Base-by-base conservation (phyloP, 1,140 invertebrate genomes). In the Drosophila jambulina region DNA sequence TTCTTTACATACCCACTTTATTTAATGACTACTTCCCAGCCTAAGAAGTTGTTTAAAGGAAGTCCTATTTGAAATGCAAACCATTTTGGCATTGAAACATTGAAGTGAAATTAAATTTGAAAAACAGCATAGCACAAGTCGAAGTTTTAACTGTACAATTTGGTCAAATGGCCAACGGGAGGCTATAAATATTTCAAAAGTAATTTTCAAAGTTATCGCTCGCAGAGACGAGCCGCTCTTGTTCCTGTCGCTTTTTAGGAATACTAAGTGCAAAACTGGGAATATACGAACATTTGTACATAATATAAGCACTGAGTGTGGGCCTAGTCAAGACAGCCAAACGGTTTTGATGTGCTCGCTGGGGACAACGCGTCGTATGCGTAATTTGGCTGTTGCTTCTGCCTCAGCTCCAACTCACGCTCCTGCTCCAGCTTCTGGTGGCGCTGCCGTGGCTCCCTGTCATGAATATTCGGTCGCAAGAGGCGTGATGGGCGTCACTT, bases 151-250 rank as follows among this genome's bases (percentile, higher is more conserved):
- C 42, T 45, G 46, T 25, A 53, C 27, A 72, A 54, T 46, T 82
- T n/a, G 32, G 19, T 21, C 43, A 43, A 53, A 59, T 82, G 45
- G 68, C 80, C 80, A 45, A 21, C 45, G 58, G 80, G 40, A 56
- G 32, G 67, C 53, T 38, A 56, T 75, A 82, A 74, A 78, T 75
- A 64, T 82, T 82, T 78, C 54, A 82, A 78, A 82, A 82, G 80
- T 82, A 69, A 82, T 82, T 78, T 82, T 38, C 56, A 61, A 60
- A 82, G 65, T 82, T 59, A 48, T 38, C 13, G 54, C 38, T 56
- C 46, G 48, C 40, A 64, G 64, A 60, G 62, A 40, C 43, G 25
- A 54, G 59, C 7, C 23, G 23, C 27, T 34, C 15, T 13, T 36
- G 15, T 34, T 13, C 25, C 40, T 21, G n/a, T n/a, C n/a, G 46